phyloP scores from a whole-genome alignment of 2,888 invertebrate genomes.

The Endomychus coccineus region DNA sequence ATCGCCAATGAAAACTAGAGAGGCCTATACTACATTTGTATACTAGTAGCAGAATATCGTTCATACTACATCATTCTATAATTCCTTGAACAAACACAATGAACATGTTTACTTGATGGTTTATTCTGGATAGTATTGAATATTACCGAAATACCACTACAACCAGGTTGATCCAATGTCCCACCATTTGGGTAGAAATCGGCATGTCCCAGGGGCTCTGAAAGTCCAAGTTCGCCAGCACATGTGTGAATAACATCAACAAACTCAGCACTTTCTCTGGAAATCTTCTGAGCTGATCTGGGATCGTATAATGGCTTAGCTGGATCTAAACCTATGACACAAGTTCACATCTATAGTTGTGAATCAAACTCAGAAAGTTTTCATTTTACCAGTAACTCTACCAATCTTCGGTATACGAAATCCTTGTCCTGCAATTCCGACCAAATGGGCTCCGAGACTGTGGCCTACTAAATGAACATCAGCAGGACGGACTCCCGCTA shows the following conservation, averaged over 20 bases:
- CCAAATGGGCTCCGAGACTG: constrained; percentile 33
- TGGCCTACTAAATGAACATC: constrained; percentile 52
- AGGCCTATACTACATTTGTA: too few species aligned
- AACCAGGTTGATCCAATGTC: constrained; percentile 62
- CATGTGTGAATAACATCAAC: constrained; percentile 71
- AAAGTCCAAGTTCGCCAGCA: constrained; percentile 57
- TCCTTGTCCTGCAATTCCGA: constrained; percentile 7
- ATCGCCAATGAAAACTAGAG: too few species aligned
- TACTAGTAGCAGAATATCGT: too few species aligned
- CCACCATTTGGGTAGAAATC: constrained; percentile 75
- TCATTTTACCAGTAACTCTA: too few species aligned
- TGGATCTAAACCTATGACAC: constrained; percentile 53
- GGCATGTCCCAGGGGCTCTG: constrained; percentile 56
- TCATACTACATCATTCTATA: too few species aligned
- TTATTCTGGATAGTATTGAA: too few species aligned
- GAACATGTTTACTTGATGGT: too few species aligned
- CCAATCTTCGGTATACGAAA: constrained; percentile 2
- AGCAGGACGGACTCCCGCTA: constrained; percentile 33
- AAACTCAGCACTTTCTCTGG: constrained; percentile 63
- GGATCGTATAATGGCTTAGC: constrained; percentile 60
- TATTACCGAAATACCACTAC: too few species aligned
- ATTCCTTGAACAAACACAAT: too few species aligned
- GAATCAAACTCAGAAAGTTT: too few species aligned
- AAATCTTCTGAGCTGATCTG: too few species aligned
- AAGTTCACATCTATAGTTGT: constrained; percentile 7